Evolutionary conservation across 2,113 vertebrate species (phyloP).

Genomic region (Equus quagga): DNA sequence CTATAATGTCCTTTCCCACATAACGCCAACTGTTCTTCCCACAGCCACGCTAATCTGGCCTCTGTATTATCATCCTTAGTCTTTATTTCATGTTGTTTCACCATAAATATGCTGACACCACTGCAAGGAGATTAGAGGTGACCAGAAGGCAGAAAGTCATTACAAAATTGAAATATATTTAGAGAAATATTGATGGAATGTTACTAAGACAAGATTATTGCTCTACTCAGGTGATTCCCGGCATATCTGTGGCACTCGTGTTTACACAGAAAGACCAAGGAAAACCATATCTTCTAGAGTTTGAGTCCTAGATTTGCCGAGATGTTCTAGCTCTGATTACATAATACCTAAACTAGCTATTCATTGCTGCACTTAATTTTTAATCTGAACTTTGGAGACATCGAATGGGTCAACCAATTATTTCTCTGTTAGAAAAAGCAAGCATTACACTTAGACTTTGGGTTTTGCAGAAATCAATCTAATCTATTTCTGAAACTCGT

Average conservation of each 20-base stretch:
- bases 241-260: background rate
- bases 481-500: background rate
- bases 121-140: too few species aligned
- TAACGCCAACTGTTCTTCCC: background rate
- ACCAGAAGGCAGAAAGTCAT: background rate
- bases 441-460: background rate
- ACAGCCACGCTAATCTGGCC: background rate
- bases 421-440: background rate
- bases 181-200: background rate
- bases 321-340: background rate
- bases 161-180: background rate
- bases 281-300: background rate
- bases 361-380: background rate
- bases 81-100: background rate
- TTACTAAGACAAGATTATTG: background rate
- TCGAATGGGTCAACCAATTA: background rate
- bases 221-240: background rate
- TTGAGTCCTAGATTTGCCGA: background rate
- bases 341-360: background rate
- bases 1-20: background rate
- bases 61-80: background rate
- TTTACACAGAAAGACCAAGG: background rate
- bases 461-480: background rate
- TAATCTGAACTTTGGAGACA: background rate
- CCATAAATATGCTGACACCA: too few species aligned